Evolutionary conservation across 2,113 vertebrate species (phyloP).

Genomic region (Papio anubis): DNA sequence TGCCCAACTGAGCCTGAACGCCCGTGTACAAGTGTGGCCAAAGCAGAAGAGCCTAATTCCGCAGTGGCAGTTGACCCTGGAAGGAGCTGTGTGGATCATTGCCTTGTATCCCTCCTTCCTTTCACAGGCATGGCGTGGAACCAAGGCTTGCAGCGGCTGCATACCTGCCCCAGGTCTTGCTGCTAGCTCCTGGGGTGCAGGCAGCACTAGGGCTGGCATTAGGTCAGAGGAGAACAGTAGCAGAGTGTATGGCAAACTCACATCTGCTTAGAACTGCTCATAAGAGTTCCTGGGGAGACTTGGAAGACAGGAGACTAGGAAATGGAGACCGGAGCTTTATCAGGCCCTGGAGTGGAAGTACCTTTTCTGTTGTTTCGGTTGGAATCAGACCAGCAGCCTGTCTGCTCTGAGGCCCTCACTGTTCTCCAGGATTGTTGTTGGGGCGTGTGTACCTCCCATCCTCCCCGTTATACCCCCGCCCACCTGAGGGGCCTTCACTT

Average conservation of each 20-base stretch:
- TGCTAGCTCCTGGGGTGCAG: neutral
- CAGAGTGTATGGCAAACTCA: neutral
- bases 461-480: neutral
- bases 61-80: neutral
- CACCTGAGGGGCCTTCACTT: neutral
- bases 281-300: too few relatives aligned
- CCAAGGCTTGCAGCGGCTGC: neutral
- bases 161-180: accelerated
- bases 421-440: too few relatives aligned
- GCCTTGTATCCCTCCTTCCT: too few relatives aligned
- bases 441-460: accelerated
- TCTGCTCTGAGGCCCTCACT: neutral
- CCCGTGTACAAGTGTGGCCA: neutral
- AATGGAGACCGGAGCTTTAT: neutral
- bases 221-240: neutral
- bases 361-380: neutral
- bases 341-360: neutral
- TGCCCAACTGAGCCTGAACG: neutral
- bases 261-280: neutral
- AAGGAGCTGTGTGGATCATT: neutral
- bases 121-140: neutral
- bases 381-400: neutral
- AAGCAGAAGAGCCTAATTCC: neutral
- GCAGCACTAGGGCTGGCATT: neutral
- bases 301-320: neutral